Percentiles rank a stretch among this genome's conserved stretches.
These are phyloP conservation scores for Didymodactylos carnosus DNA, from an alignment of 2,888 invertebrate species.

Conservation along the genomic window DNA sequence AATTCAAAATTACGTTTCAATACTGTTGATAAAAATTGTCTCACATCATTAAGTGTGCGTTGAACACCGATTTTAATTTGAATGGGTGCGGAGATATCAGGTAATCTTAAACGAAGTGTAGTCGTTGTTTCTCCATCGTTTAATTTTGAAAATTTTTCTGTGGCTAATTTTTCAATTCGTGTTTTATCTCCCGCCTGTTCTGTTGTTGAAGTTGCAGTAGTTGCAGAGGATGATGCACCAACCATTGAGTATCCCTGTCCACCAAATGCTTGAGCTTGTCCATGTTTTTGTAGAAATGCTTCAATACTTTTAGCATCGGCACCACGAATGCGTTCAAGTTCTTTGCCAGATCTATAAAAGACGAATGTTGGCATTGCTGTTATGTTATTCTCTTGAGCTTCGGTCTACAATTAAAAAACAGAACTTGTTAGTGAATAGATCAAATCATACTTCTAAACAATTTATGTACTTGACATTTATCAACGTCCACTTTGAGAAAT, in stretches of 20 bases:
- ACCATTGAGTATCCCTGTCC: slow-evolving; percentile 8
- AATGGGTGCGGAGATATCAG: not conserved
- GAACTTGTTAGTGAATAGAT: not conserved
- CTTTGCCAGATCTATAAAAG: slow-evolving; percentile 54
- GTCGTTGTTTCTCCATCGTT: not conserved
- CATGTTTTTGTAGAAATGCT: slow-evolving; percentile 60
- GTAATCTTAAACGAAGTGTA: not conserved
- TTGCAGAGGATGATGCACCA: not conserved
- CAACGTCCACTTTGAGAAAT: slow-evolving; percentile 83
- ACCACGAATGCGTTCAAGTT: slow-evolving; percentile 62
- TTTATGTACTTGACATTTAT: slow-evolving; percentile 45
- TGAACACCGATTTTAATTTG: not conserved
- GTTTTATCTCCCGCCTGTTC: not conserved
- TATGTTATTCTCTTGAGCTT: slow-evolving; percentile 62
- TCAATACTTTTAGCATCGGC: slow-evolving; percentile 63
- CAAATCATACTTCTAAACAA: too few relatives aligned
- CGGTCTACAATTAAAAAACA: not conserved
- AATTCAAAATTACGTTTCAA: not conserved
- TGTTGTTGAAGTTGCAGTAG: not conserved
- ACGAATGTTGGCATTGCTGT: slow-evolving; percentile 95
- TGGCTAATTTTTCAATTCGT: not conserved
- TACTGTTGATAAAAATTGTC: not conserved
- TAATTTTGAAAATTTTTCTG: not conserved
- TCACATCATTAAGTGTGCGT: not conserved
- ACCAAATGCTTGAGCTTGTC: slow-evolving; percentile 16